A percentile compares a stretch with the other conserved stretches of the same genome.
Evolutionary conservation across 2,888 invertebrate genomes (phyloP).

Genomic region (Machimus atricapillus): DNA sequence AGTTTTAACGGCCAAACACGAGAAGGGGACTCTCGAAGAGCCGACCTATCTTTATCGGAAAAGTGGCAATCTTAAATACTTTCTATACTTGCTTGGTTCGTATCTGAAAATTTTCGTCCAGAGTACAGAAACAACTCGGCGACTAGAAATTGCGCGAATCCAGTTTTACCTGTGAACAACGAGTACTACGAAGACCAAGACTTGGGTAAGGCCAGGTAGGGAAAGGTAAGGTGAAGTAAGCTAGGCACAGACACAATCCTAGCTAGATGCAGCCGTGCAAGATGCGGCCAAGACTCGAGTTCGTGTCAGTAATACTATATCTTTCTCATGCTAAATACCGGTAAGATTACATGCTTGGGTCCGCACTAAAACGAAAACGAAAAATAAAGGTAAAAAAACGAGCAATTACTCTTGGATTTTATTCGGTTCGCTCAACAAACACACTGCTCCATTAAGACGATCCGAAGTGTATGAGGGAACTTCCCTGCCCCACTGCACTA

Average conservation of each 20-base stretch:
- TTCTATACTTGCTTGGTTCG: background rate
- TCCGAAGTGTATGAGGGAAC: background rate
- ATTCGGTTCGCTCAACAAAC: slow-evolving; percentile 22
- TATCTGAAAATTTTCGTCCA: background rate
- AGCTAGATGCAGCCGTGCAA: slow-evolving; percentile 1
- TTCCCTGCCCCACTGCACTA: background rate
- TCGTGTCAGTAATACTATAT: slow-evolving; percentile 30
- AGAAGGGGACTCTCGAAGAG: background rate
- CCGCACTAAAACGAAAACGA: slow-evolving; percentile 15
- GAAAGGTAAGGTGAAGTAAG: background rate
- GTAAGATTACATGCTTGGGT: slow-evolving; percentile 31
- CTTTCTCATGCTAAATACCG: slow-evolving; percentile 31
- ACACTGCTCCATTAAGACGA: slow-evolving; percentile 11
- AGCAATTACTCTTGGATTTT: slow-evolving; percentile 13
- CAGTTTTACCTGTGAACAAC: background rate
- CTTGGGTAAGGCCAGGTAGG: background rate
- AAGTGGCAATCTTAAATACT: background rate
- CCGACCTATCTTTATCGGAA: background rate
- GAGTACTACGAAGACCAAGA: no score
- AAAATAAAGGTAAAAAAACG: background rate
- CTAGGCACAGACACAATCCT: background rate
- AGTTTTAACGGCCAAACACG: background rate
- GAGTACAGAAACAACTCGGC: background rate
- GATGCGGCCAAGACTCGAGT: slow-evolving; percentile 2
- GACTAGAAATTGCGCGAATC: background rate